Percentiles rank a stretch among this genome's conserved stretches.
These are phyloP conservation scores for Agrilus cyanescens DNA, from an alignment of 2,888 invertebrate genomes.

Conservation along the genomic window DNA sequence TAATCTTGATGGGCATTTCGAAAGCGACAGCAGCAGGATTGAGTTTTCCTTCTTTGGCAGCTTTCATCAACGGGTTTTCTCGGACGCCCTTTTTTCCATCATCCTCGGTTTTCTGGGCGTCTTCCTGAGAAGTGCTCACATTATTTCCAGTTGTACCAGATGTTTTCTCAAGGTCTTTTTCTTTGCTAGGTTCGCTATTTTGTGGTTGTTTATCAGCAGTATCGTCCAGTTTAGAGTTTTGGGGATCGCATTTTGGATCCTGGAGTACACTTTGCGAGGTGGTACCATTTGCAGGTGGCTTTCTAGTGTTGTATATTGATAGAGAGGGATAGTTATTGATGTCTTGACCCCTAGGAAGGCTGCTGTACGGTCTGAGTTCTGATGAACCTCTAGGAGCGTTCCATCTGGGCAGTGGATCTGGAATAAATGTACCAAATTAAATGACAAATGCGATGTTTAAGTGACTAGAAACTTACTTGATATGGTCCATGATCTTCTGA, in stretches of 20 bases:
- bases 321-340: constrained; percentile 34
- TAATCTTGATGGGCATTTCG: constrained; percentile 4
- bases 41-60: constrained; percentile 19
- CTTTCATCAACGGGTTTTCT: constrained; percentile 29
- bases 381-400: constrained; percentile 40
- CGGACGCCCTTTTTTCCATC: constrained; percentile 15
- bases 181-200: constrained; percentile 4
- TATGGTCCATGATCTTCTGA: constrained; percentile 60
- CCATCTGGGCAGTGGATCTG: constrained; percentile 45
- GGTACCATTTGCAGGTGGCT: constrained; percentile 11
- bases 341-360: constrained; percentile 45
- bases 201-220: constrained; percentile 23
- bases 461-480: constrained; percentile 42
- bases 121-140: constrained; percentile 2
- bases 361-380: constrained; percentile 46
- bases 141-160: background rate
- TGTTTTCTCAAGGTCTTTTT: constrained; percentile 1
- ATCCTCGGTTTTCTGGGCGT: constrained; percentile 5
- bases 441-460: background rate
- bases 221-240: constrained; percentile 31
- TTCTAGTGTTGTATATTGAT: constrained; percentile 20
- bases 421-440: constrained; percentile 9
- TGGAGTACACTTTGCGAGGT: constrained; percentile 12
- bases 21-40: constrained; percentile 9
- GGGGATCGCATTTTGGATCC: constrained; percentile 20